A percentile compares a stretch with the other conserved stretches of the same genome.
Evolutionary conservation across 1,140 invertebrate species (phyloP).

Genomic region (Dufourea novaeangliae): DNA sequence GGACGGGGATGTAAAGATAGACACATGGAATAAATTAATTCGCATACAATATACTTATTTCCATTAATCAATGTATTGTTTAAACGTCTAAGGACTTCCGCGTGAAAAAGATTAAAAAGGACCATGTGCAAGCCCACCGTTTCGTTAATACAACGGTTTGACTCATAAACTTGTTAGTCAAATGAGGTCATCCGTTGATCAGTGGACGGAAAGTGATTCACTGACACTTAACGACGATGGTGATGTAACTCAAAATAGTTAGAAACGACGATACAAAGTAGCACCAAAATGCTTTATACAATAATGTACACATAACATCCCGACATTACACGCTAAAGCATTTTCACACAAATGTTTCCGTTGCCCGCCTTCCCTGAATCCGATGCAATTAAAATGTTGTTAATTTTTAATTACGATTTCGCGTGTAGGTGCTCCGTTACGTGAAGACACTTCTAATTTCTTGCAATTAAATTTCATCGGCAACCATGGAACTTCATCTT

Average conservation of each 20-base stretch:
- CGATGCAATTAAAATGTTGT: not conserved
- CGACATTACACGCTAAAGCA: too few relatives aligned
- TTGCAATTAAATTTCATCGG: slow-evolving; percentile 16
- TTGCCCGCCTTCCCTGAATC: too few relatives aligned
- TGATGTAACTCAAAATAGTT: slow-evolving; percentile 57
- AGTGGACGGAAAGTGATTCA: slow-evolving; percentile 63
- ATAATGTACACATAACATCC: not conserved
- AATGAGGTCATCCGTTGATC: slow-evolving; percentile 66
- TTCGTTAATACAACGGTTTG: slow-evolving; percentile 44
- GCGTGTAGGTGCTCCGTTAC: not conserved
- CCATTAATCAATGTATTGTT: too few relatives aligned
- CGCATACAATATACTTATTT: too few relatives aligned
- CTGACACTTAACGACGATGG: slow-evolving; percentile 54
- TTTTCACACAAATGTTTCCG: too few relatives aligned
- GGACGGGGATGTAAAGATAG: too few relatives aligned
- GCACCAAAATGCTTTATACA: slow-evolving; percentile 1
- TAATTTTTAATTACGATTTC: not conserved
- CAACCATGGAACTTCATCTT: not conserved
- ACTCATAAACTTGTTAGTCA: slow-evolving; percentile 64
- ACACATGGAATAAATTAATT: too few relatives aligned
- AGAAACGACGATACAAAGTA: slow-evolving; percentile 32
- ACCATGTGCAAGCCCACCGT: slow-evolving; percentile 16
- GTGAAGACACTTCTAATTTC: slow-evolving; percentile 6
- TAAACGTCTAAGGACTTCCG: not conserved
- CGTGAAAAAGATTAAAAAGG: slow-evolving; percentile 44